Evolutionary conservation across 2,888 invertebrate genomes (phyloP), one percentile per base, ranked within the genome.

Genomic region (Helleia helle): DNA sequence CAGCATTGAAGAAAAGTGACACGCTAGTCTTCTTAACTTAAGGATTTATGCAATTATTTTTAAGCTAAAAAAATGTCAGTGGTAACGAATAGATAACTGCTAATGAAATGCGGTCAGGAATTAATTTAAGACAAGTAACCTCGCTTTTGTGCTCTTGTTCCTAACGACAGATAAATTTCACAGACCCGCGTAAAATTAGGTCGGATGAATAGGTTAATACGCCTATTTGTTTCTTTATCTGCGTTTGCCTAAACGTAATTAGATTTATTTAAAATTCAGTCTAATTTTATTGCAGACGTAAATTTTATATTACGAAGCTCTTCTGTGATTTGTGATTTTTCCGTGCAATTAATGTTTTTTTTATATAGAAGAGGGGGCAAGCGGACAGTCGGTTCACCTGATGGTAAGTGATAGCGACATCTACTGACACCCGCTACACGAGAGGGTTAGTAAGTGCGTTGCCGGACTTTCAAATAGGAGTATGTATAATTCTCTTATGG

Each of bases 61-160:
- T n/a, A n/a, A n/a, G n/a, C n/a, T n/a, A n/a, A n/a, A 12, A 27
- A 29, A 29, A 12, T 13, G 6, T 29, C 9, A 8, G 12, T 7
- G 5, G 7, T 13, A 29, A 11, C 28, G 12, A 9, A 13, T 29
- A 8, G 14, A 29, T 8, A 13, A 29, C 11, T 13, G 29, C 13
- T 29, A 26, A 41, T 36, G 52, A 54, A 65, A 67, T 68, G 61
- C 64, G 68, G 65, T 67, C 51, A 49, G 47, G 52, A 65, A 69
- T 65, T 68, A 63, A 66, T 65, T 62, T 62, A 54, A 55, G 54
- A 51, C 56, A 51, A 49, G 58, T 60, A 68, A 64, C 59, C 51
- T 48, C 47, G 56, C 62, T 57, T 65, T 70, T 68, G 67, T 69
- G 50, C 49, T 51, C 61, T 68, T 68, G 71, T 70, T 68, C 68